phyloP scores from a whole-genome alignment of 2,888 invertebrate genomes.

The Elegia similella region DNA sequence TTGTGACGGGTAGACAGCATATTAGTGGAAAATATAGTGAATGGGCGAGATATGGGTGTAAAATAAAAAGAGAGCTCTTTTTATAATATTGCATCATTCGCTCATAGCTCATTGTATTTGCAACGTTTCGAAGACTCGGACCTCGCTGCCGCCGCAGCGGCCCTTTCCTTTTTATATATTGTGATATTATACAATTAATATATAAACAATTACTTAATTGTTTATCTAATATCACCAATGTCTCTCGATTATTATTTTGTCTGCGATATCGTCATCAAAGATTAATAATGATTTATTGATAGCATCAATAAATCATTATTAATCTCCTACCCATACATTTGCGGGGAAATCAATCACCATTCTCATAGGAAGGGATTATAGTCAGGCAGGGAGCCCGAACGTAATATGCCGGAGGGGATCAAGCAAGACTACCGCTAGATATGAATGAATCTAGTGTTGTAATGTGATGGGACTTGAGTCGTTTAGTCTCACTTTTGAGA shows the following conservation, averaged over 20 bases:
- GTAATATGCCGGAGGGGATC: constrained; percentile 5
- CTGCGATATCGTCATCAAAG: constrained; percentile 8
- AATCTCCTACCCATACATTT: constrained; percentile 1
- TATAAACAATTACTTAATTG: no score
- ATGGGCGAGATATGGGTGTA: no score
- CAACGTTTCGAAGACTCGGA: no score
- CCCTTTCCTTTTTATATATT: no score
- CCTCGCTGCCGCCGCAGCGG: no score
- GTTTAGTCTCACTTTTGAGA: neutral
- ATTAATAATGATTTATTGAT: no score
- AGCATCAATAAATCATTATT: constrained; percentile 9
- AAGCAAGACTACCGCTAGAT: neutral
- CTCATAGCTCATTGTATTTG: no score
- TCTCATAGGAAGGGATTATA: constrained; percentile 13
- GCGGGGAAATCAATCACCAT: constrained; percentile 11
- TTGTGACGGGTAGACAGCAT: no score
- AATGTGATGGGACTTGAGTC: neutral
- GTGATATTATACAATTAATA: no score
- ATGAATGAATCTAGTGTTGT: neutral
- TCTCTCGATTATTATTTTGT: constrained; percentile 2
- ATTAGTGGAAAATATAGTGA: no score
- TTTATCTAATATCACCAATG: neutral
- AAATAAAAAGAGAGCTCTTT: no score
- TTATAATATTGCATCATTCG: no score
- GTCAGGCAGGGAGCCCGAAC: neutral